Evolutionary conservation across 2,113 vertebrate species (phyloP), one percentile per base, ranked within the genome.

Genomic region (Cebus imitator): DNA sequence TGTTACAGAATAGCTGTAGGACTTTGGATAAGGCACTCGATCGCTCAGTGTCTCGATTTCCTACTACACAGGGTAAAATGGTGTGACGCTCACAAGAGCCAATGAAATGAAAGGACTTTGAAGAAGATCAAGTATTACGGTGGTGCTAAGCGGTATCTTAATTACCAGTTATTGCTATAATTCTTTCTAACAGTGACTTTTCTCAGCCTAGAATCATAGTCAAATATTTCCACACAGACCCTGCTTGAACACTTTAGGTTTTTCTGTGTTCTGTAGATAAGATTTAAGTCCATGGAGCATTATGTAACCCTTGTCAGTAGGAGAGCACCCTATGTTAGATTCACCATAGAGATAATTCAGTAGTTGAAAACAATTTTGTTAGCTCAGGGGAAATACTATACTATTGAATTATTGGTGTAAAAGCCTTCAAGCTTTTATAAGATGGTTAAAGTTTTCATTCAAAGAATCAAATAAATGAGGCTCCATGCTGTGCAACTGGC

Each of bases 361-460:
- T 68, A 57, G 40, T 79, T 97, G 76, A 92, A 97, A 97, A 86
- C 10, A 78, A n/a, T 90, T 97, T 96, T 91, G 86, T 72, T 87
- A 87, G 45, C 81, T 88, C 83, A n/a, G 57, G 55, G 79, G 43
- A 93, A 93, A 86, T 81, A 93, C 21, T 64, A 70, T 11, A 80
- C 35, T 66, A 84, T 57, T 87, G 48, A 93, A 73, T 17, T 73
- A 72, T 58, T 32, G 61, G 75, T 90, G 25, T 88, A 90, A 96
- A 94, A 94, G 25, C 58, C 72, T 92, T 94, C 45, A 79, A 78
- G 72, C 3, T 96, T 97, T 95, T 81, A 64, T 88, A 87, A 79
- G 52, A 40, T 95, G 55, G 78, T 68, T 87, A 85, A 94, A 52
- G 43, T 90, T 89, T 95, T 90, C 57, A 94, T 81, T 52, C 9